Percentiles rank a stretch among this genome's conserved stretches.
Conservation (phyloP, 2,888 invertebrate species). For the Microdon myrmicae region DNA sequence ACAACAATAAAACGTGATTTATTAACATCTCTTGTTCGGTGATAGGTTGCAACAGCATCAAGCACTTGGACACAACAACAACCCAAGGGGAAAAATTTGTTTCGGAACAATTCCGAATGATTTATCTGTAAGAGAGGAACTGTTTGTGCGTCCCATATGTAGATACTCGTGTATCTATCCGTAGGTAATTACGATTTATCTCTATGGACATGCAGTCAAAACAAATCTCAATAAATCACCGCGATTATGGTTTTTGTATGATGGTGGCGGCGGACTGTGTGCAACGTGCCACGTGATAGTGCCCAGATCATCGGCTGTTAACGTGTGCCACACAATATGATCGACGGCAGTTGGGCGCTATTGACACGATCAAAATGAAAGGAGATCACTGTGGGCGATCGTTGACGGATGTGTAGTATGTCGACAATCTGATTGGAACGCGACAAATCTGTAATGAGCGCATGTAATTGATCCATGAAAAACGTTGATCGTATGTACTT, state of each 20-base stretch:
- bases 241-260: constrained; percentile 33
- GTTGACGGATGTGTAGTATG: constrained; percentile 18
- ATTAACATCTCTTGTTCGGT: constrained; percentile 14
- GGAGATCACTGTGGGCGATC: constrained; percentile 25
- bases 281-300: neutral
- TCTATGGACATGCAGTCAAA: constrained; percentile 45
- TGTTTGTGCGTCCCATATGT: constrained; percentile 2
- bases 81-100: constrained; percentile 39
- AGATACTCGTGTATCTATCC: constrained; percentile 18
- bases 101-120: constrained; percentile 29
- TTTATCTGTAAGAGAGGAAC: constrained; percentile 33
- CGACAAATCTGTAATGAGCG: constrained; percentile 29
- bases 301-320: neutral
- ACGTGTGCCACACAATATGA: constrained; percentile 14
- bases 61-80: constrained; percentile 20
- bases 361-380: too few species aligned
- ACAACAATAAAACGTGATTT: constrained; percentile 47
- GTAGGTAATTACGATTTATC: constrained; percentile 50
- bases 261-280: constrained; percentile 18
- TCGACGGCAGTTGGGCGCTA: constrained; percentile 28
- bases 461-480: too few species aligned
- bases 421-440: constrained; percentile 7
- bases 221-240: constrained; percentile 50
- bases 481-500: too few species aligned
- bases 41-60: neutral